These are phyloP conservation scores for Dinomys branickii DNA, from an alignment of 2,113 vertebrate species.

Conservation along the genomic window DNA sequence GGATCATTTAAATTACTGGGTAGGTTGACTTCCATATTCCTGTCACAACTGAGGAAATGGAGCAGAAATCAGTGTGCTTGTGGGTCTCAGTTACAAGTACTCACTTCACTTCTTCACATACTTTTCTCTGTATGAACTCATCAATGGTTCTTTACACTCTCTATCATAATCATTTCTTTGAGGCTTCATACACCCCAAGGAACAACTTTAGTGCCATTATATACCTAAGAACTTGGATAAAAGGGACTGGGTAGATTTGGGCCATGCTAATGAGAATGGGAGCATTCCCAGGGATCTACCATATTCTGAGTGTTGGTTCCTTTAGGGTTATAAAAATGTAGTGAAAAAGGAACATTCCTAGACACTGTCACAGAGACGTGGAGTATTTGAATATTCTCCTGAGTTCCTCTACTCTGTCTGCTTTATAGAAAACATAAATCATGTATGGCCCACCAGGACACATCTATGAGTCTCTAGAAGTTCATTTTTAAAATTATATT, in stretches of 20 bases:
- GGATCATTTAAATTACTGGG: not conserved
- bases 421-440: slow-evolving; percentile 12
- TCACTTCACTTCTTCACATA: not conserved
- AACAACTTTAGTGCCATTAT: not conserved
- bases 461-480: not conserved
- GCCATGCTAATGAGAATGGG: not conserved
- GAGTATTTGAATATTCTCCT: not conserved
- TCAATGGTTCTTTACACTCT: not conserved
- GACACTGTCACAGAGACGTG: slow-evolving; percentile 8
- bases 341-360: not conserved
- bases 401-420: not conserved
- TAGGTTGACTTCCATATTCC: not conserved
- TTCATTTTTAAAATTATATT: not conserved
- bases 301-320: not conserved
- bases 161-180: not conserved
- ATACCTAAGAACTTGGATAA: not conserved
- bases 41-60: not conserved
- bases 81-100: not conserved
- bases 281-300: not conserved
- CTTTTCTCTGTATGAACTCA: not conserved
- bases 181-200: not conserved
- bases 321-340: not conserved
- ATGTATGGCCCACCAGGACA: not conserved
- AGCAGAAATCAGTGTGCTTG: not conserved
- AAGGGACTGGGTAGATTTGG: not conserved